A percentile compares a stretch with the other conserved stretches of the same genome.
phyloP scores from a whole-genome alignment of 2,113 vertebrate species.

The Scartelaos histophorus region DNA sequence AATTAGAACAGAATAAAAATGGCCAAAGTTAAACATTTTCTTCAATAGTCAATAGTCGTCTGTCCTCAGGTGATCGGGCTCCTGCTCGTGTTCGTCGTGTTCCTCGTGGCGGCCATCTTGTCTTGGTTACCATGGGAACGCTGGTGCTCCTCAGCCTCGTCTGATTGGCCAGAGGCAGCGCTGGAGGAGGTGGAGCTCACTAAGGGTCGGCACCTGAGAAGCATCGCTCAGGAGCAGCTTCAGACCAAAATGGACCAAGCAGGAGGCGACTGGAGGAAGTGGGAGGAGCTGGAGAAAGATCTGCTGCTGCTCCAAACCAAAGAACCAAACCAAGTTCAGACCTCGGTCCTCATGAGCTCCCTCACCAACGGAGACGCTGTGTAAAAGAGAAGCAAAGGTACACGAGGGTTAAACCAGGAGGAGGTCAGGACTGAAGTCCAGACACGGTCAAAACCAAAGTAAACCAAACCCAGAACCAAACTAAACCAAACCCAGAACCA shows the following conservation, averaged over 20 bases:
- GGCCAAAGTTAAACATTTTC: too few species aligned
- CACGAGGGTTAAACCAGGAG: not conserved
- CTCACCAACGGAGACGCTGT: not conserved
- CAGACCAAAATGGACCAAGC: not conserved
- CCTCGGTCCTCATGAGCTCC: constrained; percentile 1
- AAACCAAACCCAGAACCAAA: too few species aligned
- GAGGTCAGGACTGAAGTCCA: not conserved
- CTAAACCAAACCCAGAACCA: too few species aligned
- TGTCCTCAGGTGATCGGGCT: constrained; percentile 1
- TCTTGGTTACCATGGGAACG: constrained; percentile 5
- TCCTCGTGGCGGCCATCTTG: not conserved
- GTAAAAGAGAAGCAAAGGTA: not conserved
- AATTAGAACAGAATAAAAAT: too few species aligned
- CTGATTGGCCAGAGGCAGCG: constrained; percentile 1
- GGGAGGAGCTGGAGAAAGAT: not conserved
- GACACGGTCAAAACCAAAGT: not conserved
- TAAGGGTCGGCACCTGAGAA: not conserved
- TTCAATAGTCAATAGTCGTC: not conserved
- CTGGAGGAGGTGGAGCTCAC: not conserved
- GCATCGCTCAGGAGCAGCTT: not conserved
- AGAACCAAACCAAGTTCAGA: not conserved
- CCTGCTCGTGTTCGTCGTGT: not conserved
- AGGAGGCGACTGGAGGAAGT: not conserved
- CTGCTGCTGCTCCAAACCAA: not conserved
- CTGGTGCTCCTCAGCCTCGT: not conserved